Percentiles rank a stretch among this genome's conserved stretches.
phyloP scores from a whole-genome alignment of 2,888 invertebrate genomes.

The Gonocerus acuteangulatus region DNA sequence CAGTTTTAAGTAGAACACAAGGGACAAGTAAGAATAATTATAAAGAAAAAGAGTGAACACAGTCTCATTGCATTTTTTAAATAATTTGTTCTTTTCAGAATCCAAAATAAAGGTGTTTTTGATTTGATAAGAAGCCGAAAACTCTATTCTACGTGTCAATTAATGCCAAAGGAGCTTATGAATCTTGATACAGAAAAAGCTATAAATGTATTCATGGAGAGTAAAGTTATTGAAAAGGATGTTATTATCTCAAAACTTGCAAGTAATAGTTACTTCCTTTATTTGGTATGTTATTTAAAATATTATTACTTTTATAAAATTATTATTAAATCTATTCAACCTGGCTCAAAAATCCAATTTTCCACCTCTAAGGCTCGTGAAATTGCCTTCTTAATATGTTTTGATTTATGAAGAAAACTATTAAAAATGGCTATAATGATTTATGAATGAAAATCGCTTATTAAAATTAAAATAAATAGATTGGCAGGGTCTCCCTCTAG shows the following conservation, averaged over 20 bases:
- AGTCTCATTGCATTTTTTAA: neutral
- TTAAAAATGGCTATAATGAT: too few species aligned
- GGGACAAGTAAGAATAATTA: too few species aligned
- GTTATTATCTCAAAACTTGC: constrained; percentile 73
- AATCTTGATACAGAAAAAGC: constrained; percentile 75
- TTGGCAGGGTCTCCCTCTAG: too few species aligned
- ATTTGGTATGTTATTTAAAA: constrained; percentile 51
- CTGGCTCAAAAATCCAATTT: too few species aligned
- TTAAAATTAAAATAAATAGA: too few species aligned
- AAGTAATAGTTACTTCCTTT: constrained; percentile 64
- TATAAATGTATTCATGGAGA: constrained; percentile 70
- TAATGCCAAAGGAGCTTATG: constrained; percentile 83
- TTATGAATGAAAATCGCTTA: too few species aligned
- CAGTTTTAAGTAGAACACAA: too few species aligned
- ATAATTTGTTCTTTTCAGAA: constrained; percentile 43
- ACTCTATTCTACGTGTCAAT: constrained; percentile 72
- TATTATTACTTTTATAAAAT: neutral
- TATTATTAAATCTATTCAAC: too few species aligned
- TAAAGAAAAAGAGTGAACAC: too few species aligned
- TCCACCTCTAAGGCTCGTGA: too few species aligned
- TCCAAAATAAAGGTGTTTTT: constrained; percentile 86
- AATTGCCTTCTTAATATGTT: too few species aligned
- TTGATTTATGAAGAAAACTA: too few species aligned
- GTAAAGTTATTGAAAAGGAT: constrained; percentile 63
- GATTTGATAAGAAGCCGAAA: constrained; percentile 74